Evolutionary conservation across 1,140 invertebrate species (phyloP), one percentile per base, ranked within the genome.

Genomic region (Carposina sasakii): DNA sequence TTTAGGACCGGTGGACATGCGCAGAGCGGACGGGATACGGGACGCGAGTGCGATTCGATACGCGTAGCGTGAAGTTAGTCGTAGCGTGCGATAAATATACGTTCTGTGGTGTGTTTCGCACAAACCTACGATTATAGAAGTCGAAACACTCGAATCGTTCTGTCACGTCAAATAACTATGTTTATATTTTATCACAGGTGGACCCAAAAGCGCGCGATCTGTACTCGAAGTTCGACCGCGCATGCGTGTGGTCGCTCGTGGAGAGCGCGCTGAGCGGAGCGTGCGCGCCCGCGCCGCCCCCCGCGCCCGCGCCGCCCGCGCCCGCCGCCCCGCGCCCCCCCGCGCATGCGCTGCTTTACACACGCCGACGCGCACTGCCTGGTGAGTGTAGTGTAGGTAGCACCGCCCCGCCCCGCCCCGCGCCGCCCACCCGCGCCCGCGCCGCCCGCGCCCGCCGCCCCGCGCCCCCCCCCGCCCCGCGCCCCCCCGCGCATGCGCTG

Each of bases 191-290:
- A 17, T 34, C 3, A 1, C 56, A 82, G 78, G 69, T 74, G 53
- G 78, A 82, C 12, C 48, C 68, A 4, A 82, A 82, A 36, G 60
- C 78, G 3, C 66, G 75, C n/a, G 78, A 82, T 49, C 28, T 82
- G 16, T 82, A 81, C 61, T 49, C 52, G 8, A 69, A 71, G 44
- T 82, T 82, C 63, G 76, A 81, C 30, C 62, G 74, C 0, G 66
- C 67, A 17, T 76, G 73, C 56, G 69, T 82, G 22, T 82, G 73
- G 73, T 62, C 75, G 48, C 68, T 82, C 17, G 58, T 78, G 22
- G 76, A 82, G 42, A 43, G 51, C 12, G 63, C 74, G 47, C 47
- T 42, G 20, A 43, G 58, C 13, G 72, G 67, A 23, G 54, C 57
- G 44, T 48, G 50, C 47, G 60, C 62, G 22, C 67, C 64, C n/a